Conservation (phyloP, 2,113 vertebrate genomes). For the Spea bombifrons region DNA sequence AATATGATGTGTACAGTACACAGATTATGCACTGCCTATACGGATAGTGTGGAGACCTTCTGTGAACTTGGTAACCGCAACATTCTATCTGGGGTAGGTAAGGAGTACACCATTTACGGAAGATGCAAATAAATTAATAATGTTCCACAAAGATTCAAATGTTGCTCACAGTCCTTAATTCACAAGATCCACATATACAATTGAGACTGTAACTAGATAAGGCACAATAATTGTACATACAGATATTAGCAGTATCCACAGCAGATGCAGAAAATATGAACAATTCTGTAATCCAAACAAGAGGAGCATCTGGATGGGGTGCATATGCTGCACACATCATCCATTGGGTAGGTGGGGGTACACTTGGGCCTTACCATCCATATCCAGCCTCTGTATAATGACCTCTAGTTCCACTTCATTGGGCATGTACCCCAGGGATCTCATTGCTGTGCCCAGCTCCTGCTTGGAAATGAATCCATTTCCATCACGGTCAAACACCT, state of each 20-base stretch:
- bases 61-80: too few species aligned
- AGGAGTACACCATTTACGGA: too few species aligned
- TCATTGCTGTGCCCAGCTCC: slow-evolving; percentile 92
- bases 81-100: too few species aligned
- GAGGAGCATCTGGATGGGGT: not conserved
- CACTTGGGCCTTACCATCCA: slow-evolving; percentile 80
- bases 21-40: too few species aligned
- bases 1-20: too few species aligned
- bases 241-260: not conserved
- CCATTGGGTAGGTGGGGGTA: not conserved
- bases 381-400: slow-evolving; percentile 93
- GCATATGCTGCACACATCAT: not conserved
- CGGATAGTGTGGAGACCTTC: too few species aligned
- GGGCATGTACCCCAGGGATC: slow-evolving; percentile 93
- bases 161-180: too few species aligned
- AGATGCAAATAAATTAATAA: too few species aligned
- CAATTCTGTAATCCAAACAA: too few species aligned
- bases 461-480: slow-evolving; percentile 98
- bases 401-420: slow-evolving; percentile 94
- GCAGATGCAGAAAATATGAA: too few species aligned
- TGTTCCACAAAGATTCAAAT: too few species aligned
- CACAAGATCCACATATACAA: too few species aligned
- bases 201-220: not conserved
- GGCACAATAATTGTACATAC: not conserved
- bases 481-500: slow-evolving; percentile 89